These are phyloP conservation scores for Sylvilagus floridanus DNA, from an alignment of 2,797 vertebrate genomes.

Conservation along the genomic window DNA sequence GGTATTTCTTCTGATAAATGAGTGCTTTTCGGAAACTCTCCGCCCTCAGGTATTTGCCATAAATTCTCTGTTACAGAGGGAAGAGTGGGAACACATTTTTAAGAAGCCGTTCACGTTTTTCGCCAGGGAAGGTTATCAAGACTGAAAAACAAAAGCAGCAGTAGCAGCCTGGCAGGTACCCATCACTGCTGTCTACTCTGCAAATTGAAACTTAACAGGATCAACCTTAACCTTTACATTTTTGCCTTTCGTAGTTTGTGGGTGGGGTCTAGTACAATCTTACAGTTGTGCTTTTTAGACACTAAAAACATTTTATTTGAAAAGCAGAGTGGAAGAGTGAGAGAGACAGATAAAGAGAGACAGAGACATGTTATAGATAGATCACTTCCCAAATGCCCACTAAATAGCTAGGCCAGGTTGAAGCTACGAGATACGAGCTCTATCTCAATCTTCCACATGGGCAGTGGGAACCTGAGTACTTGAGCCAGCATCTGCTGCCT, in stretches of 20 bases:
- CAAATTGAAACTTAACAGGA: background rate
- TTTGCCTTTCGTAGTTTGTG: background rate
- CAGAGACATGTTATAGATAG: no score
- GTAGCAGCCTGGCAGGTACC: background rate
- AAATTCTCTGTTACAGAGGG: conserved; percentile 92
- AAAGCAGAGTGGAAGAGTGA: no score
- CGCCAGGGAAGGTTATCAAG: background rate
- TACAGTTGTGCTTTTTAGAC: background rate
- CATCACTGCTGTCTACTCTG: background rate
- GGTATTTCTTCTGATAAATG: conserved; percentile 98
- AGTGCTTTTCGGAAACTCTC: conserved; percentile 98
- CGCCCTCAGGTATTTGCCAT: conserved; percentile 95
- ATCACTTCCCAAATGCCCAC: no score
- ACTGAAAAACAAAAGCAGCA: background rate
- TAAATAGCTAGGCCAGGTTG: no score
- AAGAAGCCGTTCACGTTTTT: conserved; percentile 17
- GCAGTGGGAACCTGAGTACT: no score
- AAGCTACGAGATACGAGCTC: no score
- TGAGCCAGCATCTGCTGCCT: no score
- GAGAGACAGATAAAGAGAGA: no score
- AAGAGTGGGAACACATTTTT: conserved; percentile 27
- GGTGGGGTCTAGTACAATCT: background rate
- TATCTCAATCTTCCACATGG: no score
- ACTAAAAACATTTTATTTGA: no score
- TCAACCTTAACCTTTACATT: background rate